Conservation (phyloP, 2,113 vertebrate species). For the Tamias sibiricus region DNA sequence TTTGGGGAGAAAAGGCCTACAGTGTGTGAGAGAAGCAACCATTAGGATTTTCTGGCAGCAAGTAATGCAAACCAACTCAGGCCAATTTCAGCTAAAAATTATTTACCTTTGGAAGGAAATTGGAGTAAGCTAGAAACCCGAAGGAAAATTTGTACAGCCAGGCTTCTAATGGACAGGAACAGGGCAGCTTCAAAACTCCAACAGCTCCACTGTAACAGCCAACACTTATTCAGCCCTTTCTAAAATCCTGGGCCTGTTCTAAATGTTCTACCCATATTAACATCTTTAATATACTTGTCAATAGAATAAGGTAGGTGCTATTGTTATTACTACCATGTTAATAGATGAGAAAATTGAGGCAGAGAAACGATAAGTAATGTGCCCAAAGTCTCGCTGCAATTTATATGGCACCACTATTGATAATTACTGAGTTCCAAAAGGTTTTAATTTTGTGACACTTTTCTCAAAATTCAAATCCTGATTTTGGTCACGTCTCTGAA, state of each 20-base stretch:
- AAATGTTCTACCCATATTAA: background rate
- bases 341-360: background rate
- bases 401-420: background rate
- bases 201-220: background rate
- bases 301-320: too few species aligned
- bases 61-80: background rate
- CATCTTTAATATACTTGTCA: background rate
- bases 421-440: background rate
- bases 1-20: conserved; percentile 27
- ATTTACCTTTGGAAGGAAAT: background rate
- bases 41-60: background rate
- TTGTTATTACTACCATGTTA: background rate
- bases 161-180: background rate
- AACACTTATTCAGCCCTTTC: background rate
- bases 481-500: background rate
- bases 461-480: background rate
- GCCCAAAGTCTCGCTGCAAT: background rate
- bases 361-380: background rate
- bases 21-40: background rate
- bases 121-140: background rate
- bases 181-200: background rate
- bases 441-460: background rate
- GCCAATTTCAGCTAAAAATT: background rate
- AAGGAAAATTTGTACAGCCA: background rate
- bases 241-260: background rate